Base-by-base conservation (phyloP, 2,888 invertebrate species). In the Scrobipalpa atriplicella region DNA sequence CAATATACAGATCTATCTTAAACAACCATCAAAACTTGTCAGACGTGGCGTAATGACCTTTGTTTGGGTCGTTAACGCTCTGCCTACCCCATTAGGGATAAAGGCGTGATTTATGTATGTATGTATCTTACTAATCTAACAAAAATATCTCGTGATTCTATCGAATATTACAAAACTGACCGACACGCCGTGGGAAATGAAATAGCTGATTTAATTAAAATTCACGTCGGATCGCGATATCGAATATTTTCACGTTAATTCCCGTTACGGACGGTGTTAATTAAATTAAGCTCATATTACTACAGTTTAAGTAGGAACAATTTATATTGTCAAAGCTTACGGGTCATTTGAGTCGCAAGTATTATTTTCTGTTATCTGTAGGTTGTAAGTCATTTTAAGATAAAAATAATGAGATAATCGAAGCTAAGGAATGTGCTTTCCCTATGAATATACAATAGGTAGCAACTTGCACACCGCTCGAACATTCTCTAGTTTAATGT, bases 141-240 rank as follows among this genome's bases (percentile, higher is more conserved):
- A 38, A 39, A 39, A 39, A 8, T 39, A 11, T 7, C 39, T 39
- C 39, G 39, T 39, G 39, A 39, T 39, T 39, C 11, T 43, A 43
- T 43, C 10, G 13, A 43, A 43, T 43, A 43, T 0, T 13, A 43
- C 16, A 47, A 16, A n/a, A 47, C 1, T 47, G 47, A n/a, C 47
- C n/a, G 47, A 47, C n/a, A 47, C 6, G 16, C 47, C 47, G 47
- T 47, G 47, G 47, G 47, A 47, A 47, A 47, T 47, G 47, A 47
- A 47, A 47, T 47, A 16, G 47, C 47, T 47, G 47, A 16, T 47
- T n/a, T 47, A 47, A 47, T 29, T 29, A 29, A 56, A 29, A 21
- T 3, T 36, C 21, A n/a, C 56, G 36, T 21, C 1, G 18, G 21
- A n/a, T 19, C 54, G 18, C 21, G 36, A 29, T 56, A 21, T 47